These are phyloP conservation scores for Charina bottae DNA, from an alignment of 2,113 vertebrate species.

Conservation along the genomic window DNA sequence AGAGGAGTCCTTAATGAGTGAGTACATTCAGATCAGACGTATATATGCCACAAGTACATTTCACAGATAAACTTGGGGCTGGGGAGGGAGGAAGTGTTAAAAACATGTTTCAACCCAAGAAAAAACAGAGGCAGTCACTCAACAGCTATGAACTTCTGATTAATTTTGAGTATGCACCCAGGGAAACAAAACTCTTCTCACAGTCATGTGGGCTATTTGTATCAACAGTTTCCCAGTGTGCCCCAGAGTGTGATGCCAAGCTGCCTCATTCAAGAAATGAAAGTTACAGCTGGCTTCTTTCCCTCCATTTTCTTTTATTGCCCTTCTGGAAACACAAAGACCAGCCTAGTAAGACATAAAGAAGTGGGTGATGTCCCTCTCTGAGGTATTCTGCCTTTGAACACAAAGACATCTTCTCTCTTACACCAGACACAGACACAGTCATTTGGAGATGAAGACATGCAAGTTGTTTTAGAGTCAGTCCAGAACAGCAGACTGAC, in stretches of 20 bases:
- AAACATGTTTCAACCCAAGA: constrained; percentile 68
- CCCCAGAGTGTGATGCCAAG: constrained; percentile 64
- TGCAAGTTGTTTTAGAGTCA: constrained; percentile 10
- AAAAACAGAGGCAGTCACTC: constrained; percentile 70
- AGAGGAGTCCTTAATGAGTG: constrained; percentile 71
- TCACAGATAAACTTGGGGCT: constrained; percentile 67
- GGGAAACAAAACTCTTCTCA: constrained; percentile 65
- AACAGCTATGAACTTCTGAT: constrained; percentile 70
- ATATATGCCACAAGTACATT: constrained; percentile 68
- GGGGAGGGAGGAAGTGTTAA: constrained; percentile 26
- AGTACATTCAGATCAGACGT: constrained; percentile 68
- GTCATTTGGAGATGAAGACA: constrained; percentile 10
- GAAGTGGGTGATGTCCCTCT: constrained; percentile 17
- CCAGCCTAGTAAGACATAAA: constrained; percentile 53
- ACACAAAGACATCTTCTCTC: constrained; percentile 22
- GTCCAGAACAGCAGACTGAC: background rate
- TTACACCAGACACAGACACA: background rate
- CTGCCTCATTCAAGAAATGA: constrained; percentile 64
- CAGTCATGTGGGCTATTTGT: constrained; percentile 67
- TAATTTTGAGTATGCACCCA: constrained; percentile 62
- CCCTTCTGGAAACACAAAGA: constrained; percentile 63
- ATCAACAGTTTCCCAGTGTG: constrained; percentile 69
- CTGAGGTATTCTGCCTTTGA: background rate
- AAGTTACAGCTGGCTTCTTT: constrained; percentile 60
- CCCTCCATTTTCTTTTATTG: constrained; percentile 54